Evolutionary conservation across 2,888 invertebrate genomes (phyloP).

Genomic region (Gastracanthus pulcherrimus): DNA sequence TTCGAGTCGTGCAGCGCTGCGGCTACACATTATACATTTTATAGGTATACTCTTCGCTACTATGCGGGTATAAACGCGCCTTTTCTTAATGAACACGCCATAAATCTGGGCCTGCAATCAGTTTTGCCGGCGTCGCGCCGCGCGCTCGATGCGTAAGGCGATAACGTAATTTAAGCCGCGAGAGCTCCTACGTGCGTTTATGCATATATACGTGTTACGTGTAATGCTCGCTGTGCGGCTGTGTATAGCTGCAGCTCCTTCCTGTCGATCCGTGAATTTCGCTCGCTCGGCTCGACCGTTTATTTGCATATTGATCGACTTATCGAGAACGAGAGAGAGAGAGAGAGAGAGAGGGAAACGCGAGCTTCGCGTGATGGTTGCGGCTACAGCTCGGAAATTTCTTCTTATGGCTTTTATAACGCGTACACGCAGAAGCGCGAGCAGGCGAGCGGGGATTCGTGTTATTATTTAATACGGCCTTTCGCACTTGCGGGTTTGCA

Average conservation of each 20-base stretch:
- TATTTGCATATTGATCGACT: constrained; percentile 66
- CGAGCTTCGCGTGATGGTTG: not conserved
- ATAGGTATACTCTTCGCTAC: constrained; percentile 1
- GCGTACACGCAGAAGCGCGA: not conserved
- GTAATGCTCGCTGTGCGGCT: constrained; percentile 25
- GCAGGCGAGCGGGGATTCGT: not conserved
- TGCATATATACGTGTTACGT: not conserved
- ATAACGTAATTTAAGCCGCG: constrained; percentile 62
- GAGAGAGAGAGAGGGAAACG: not conserved
- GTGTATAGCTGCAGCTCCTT: constrained; percentile 46
- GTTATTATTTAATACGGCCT: constrained; percentile 44
- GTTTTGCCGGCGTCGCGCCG: constrained; percentile 63
- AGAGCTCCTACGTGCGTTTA: constrained; percentile 19
- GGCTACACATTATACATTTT: not conserved
- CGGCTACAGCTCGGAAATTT: constrained; percentile 1
- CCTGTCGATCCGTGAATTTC: constrained; percentile 62
- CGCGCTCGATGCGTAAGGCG: constrained; percentile 63
- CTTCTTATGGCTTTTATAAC: not conserved
- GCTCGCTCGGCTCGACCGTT: constrained; percentile 35
- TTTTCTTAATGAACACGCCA: constrained; percentile 67
- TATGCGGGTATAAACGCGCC: not conserved
- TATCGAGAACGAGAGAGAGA: constrained; percentile 50
- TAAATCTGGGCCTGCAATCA: constrained; percentile 67
- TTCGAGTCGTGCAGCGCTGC: not conserved
- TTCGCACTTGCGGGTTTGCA: constrained; percentile 27